These are phyloP conservation scores for Chelonus insularis DNA, from an alignment of 1,140 invertebrate species.

Conservation along the genomic window DNA sequence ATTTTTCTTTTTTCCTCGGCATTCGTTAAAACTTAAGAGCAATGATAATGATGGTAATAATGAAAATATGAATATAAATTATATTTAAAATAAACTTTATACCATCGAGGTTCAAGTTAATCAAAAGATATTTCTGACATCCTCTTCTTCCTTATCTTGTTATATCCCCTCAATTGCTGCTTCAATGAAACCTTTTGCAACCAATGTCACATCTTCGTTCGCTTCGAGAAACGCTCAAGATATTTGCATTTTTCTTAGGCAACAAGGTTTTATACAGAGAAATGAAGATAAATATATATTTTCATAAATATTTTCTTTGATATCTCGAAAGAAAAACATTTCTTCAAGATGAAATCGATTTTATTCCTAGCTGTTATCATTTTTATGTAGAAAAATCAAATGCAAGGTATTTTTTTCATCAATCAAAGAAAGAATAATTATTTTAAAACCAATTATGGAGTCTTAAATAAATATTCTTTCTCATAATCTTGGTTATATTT, in stretches of 20 bases:
- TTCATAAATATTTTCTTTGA: background rate
- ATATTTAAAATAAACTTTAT: no score
- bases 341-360: background rate
- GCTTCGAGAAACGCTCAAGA: constrained; percentile 5
- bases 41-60: no score
- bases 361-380: background rate
- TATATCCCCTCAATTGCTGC: constrained; percentile 1
- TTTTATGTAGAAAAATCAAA: background rate
- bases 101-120: constrained; percentile 15
- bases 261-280: background rate
- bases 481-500: no score
- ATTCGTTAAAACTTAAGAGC: no score
- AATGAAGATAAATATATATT: background rate
- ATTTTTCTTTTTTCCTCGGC: no score
- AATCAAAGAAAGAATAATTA: no score
- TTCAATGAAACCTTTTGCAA: background rate
- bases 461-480: no score
- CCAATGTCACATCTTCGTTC: constrained; percentile 2
- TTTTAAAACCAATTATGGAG: background rate
- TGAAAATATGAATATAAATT: no score
- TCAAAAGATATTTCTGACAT: constrained; percentile 4
- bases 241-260: constrained; percentile 3
- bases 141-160: background rate
- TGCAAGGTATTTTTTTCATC: background rate
- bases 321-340: background rate